Base-by-base conservation (phyloP, 2,113 vertebrate genomes). In the Sander vitreus region DNA sequence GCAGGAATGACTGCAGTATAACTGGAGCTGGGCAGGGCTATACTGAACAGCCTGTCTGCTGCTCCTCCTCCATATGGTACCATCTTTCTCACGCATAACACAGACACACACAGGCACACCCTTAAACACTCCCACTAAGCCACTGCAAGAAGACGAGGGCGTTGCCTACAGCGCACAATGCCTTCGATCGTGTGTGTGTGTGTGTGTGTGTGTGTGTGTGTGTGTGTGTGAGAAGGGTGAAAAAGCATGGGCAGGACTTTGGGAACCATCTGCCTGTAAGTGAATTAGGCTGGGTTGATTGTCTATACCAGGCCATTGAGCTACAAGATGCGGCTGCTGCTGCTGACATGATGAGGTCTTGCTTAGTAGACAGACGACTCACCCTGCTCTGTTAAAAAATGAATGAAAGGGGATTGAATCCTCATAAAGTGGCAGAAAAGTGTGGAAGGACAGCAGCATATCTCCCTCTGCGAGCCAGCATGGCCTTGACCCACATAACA, bases 1-100 rank as follows among this genome's bases (percentile, higher is more conserved):
- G 91, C 89, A 93, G 89, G 87, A 91, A 80, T 65, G 85, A 91
- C 87, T 92, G 92, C 89, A 90, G 90, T 74, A 86, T 33, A 80
- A 73, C 57, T 63, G 88, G 77, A 89, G 89, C 87, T 83, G 86
- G 83, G 89, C 88, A 81, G 87, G 75, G 82, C 85, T 83, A 76
- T 57, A 54, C 69, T 85, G 76, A 84, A 71, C 88, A 82, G 87
- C 69, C 83, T 36, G 78, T 83, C 82, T 87, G 85, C 89, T 92
- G 85, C 89, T 92, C 83, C 83, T 88, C 82, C 81, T 89, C 85
- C 89, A 86, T 91, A 90, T 88, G 86, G 74, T 83, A 65, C 81
- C 81, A 76, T 84, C 72, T 81, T 84, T 67, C 30, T 67, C 71
- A 58, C 78, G 77, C 51, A 78, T 39, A 62, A 68, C 62, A n/a